Conservation (phyloP, 1,140 invertebrate species). For the Drosophila lini region DNA sequence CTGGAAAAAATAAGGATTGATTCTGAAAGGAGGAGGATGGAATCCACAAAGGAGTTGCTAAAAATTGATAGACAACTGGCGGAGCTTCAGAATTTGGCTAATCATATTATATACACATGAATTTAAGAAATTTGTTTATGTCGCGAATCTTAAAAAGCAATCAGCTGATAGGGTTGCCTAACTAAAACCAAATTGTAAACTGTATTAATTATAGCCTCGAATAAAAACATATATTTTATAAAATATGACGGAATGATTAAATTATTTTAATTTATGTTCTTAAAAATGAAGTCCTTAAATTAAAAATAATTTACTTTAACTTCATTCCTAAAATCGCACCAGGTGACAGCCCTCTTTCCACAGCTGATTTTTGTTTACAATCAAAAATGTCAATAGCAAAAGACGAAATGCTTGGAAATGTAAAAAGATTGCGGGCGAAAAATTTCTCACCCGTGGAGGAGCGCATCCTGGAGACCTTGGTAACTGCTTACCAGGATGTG, state of each 20-base stretch:
- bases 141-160: too few species aligned
- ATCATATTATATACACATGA: background rate
- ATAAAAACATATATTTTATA: too few species aligned
- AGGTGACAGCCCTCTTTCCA: background rate
- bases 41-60: background rate
- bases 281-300: too few species aligned
- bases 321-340: background rate
- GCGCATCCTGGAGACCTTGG: constrained; percentile 4
- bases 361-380: constrained; percentile 20
- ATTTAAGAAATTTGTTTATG: too few species aligned
- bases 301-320: too few species aligned
- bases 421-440: constrained; percentile 4
- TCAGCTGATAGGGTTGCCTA: too few species aligned
- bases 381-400: background rate
- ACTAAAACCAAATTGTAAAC: too few species aligned
- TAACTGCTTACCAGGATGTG: background rate
- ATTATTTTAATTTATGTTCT: too few species aligned
- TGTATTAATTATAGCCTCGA: too few species aligned
- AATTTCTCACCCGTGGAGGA: constrained; percentile 14
- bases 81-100: background rate
- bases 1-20: background rate
- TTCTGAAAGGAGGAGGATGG: background rate
- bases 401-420: background rate
- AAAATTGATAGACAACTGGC: background rate
- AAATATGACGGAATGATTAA: too few species aligned